Percentiles rank a stretch among this genome's conserved stretches.
These are phyloP conservation scores for Larimichthys polyactis DNA, from an alignment of 2,113 vertebrate species.

Conservation along the genomic window DNA sequence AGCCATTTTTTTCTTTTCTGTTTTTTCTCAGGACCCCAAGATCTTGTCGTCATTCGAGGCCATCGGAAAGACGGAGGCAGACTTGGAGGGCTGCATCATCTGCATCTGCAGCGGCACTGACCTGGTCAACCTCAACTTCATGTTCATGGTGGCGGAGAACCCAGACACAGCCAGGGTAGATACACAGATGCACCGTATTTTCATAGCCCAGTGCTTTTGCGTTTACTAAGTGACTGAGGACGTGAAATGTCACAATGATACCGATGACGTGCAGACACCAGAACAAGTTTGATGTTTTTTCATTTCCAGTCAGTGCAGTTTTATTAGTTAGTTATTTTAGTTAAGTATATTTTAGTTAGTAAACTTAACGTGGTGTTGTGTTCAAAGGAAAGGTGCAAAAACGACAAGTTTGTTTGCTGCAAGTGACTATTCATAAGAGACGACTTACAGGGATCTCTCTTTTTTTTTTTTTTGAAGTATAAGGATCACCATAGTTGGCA, in stretches of 20 bases:
- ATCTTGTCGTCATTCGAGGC: slow-evolving; percentile 93
- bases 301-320: background rate
- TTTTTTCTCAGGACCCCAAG: slow-evolving; percentile 91
- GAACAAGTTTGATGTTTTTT: background rate
- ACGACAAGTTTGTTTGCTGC: too few species aligned
- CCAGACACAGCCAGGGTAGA: slow-evolving; percentile 93
- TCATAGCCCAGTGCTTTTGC: background rate
- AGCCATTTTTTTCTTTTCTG: background rate
- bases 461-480: background rate
- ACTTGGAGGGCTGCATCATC: slow-evolving; percentile 94
- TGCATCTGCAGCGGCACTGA: slow-evolving; percentile 97
- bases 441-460: background rate
- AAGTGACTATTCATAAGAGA: background rate
- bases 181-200: background rate
- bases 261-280: background rate
- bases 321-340: background rate
- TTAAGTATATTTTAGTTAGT: too few species aligned
- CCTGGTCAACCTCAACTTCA: slow-evolving; percentile 98
- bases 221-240: background rate
- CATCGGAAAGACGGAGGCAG: slow-evolving; percentile 91
- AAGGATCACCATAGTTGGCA: background rate
- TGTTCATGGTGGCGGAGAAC: slow-evolving; percentile 95
- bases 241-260: background rate
- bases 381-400: background rate
- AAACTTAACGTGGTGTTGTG: background rate